Percentiles rank a stretch among this genome's conserved stretches.
Evolutionary conservation across 1,140 invertebrate genomes (phyloP).

Genomic region (Magallana gigas): DNA sequence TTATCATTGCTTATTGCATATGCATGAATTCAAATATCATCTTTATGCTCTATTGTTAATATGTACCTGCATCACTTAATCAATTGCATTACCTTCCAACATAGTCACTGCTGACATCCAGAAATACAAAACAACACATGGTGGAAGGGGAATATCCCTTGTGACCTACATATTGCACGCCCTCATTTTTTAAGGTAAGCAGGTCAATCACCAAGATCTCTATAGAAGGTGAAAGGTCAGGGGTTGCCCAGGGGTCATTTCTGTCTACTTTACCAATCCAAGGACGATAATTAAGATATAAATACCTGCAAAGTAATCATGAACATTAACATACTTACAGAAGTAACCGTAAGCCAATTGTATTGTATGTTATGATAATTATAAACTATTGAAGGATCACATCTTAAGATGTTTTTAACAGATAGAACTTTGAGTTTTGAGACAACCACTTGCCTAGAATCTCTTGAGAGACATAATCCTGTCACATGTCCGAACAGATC

Average conservation of each 20-base stretch:
- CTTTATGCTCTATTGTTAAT: no score
- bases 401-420: no score
- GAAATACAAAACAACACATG: conserved; percentile 66
- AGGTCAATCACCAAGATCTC: conserved; percentile 64
- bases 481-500: conserved; percentile 72
- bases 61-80: no score
- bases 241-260: conserved; percentile 62
- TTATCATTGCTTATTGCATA: no score
- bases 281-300: conserved; percentile 63
- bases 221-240: conserved; percentile 60
- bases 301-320: conserved; percentile 52
- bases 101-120: conserved; percentile 61
- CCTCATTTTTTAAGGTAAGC: conserved; percentile 54
- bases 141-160: conserved; percentile 60
- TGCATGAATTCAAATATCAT: no score
- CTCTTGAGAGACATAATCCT: conserved; percentile 67
- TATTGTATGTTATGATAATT: no score
- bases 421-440: no score
- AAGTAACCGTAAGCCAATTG: not conserved
- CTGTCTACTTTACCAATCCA: conserved; percentile 64
- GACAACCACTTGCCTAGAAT: conserved; percentile 61
- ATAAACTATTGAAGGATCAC: no score
- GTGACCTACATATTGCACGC: conserved; percentile 58
- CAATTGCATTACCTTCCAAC: conserved; percentile 57
- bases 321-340: not conserved